Conservation (phyloP, 2,797 vertebrate genomes). For the Coendou prehensilis region DNA sequence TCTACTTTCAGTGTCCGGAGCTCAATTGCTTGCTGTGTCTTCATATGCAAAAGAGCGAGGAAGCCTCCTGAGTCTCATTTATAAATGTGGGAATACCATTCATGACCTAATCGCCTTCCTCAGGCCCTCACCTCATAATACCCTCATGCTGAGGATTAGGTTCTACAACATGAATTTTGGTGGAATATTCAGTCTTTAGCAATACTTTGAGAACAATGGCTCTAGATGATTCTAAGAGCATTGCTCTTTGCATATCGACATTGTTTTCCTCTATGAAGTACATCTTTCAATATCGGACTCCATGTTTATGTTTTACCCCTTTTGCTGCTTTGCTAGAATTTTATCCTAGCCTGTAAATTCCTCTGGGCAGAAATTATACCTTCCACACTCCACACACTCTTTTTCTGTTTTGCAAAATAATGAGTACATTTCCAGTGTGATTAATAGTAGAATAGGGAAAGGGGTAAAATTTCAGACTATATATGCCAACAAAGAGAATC, state of each 20-base stretch:
- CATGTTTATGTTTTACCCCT: constrained; percentile 32
- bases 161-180: background rate
- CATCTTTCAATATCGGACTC: background rate
- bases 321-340: constrained; percentile 53
- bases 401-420: constrained; percentile 81
- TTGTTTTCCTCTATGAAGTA: background rate
- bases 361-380: constrained; percentile 80
- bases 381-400: constrained; percentile 51
- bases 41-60: background rate
- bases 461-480: background rate
- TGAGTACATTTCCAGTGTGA: constrained; percentile 68
- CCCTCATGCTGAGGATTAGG: background rate
- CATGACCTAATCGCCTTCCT: background rate
- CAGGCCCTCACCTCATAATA: background rate
- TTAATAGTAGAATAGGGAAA: constrained; percentile 79
- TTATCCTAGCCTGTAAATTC: constrained; percentile 70
- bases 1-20: too few species aligned
- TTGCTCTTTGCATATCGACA: background rate
- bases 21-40: background rate
- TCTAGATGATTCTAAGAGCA: background rate
- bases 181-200: background rate
- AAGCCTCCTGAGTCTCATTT: background rate
- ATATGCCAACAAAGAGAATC: constrained; percentile 60
- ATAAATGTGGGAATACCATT: background rate
- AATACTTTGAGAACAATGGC: background rate